Evolutionary conservation across 2,888 invertebrate genomes (phyloP).

Genomic region (Harmothoe impar): DNA sequence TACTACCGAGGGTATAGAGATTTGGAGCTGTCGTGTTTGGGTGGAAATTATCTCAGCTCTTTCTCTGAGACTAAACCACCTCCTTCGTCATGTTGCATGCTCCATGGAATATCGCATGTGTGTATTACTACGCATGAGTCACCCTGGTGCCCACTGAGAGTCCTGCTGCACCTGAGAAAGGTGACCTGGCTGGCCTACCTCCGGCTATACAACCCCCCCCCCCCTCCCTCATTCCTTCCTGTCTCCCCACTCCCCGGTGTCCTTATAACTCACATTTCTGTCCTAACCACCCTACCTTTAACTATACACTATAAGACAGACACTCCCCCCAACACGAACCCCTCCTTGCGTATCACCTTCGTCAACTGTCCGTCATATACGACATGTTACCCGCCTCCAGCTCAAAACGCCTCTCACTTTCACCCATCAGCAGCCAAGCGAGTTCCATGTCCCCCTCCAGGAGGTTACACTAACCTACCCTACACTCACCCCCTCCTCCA

Average conservation of each 20-base stretch:
- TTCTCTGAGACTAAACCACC: constrained; percentile 9
- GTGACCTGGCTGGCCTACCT: not conserved
- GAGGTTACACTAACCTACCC: constrained; percentile 24
- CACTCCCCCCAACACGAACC: not conserved
- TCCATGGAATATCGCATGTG: constrained; percentile 7
- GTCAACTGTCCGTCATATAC: not conserved
- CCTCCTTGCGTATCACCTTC: constrained; percentile 7
- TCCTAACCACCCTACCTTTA: not conserved
- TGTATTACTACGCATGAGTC: constrained; percentile 7
- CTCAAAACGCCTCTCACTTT: too few relatives aligned
- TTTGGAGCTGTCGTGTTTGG: too few relatives aligned
- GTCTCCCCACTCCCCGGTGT: not conserved
- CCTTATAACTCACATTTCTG: not conserved
- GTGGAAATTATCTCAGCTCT: not conserved
- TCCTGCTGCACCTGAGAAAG: constrained; percentile 3
- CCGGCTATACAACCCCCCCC: not conserved
- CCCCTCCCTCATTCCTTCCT: not conserved
- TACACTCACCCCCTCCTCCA: not conserved
- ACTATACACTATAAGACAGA: not conserved
- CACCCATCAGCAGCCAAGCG: not conserved
- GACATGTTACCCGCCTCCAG: constrained; percentile 4
- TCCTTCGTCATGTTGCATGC: constrained; percentile 26
- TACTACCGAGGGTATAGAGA: not conserved
- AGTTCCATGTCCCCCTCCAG: not conserved
- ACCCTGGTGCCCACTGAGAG: not conserved